Base-by-base conservation (phyloP, 2,113 vertebrate species). In the Cinclus cinclus region DNA sequence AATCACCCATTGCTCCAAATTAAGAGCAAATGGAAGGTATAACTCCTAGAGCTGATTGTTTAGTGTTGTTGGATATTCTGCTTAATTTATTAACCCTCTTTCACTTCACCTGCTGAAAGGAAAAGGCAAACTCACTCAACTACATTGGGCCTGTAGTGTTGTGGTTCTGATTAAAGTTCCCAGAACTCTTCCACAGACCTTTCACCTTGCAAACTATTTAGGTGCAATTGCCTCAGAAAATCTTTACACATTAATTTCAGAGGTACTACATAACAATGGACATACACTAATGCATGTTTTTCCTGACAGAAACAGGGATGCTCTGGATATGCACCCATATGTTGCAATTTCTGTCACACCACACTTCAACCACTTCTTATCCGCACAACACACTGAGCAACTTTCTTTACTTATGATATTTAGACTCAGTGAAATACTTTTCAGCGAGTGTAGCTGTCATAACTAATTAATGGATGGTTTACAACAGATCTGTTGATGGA, bases 201-300 rank as follows among this genome's bases (percentile, higher is more conserved):
- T 67, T 71, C 35, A 59, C 13, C 27, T 53, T 73, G 10, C 33
- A 64, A 71, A 63, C 2, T 33, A 42, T 55, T 71, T 41, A 68
- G 53, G 44, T 2, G 3, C 3, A 52, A 35, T 64, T 68, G 68
- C 49, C 86, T 68, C 53, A 83, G n/a, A 49, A 92, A 91, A 73
- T 11, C 25, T 28, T 62, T 31, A 47, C 25, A 31, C 2, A 5
- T 83, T 50, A 77, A 16, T 73, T 35, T 35, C 69, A 78, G 50
- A 67, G 22, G 30, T 63, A 39, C 22, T 49, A 16, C 7, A 30
- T 33, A 60, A 44, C 20, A 56, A 8, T 2, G 1, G 21, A 49
- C 33, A 17, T 23, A 12, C 31, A 49, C 2, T 1, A 0, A 71
- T 59, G 30, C 9, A 46, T 1, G 1, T 21, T 65, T 63, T 47